Evolutionary conservation across 2,888 invertebrate genomes (phyloP), one percentile per base, ranked within the genome.

Genomic region (Catocala sponsa): DNA sequence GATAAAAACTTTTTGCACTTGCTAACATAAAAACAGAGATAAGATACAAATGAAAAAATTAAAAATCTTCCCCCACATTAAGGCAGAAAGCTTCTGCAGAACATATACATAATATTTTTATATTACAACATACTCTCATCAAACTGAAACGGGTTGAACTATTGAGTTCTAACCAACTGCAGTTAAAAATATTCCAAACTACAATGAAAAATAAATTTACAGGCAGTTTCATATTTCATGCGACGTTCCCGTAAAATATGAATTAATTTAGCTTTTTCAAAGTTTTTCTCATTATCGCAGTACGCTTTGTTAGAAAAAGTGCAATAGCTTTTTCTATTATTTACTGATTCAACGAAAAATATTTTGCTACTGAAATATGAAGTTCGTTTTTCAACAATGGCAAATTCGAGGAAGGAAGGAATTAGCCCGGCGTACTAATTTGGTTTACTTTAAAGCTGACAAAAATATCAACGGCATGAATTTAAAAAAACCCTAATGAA

Each of bases 151-250:
- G 13, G 5, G 12, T 13, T 12, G 12, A 44, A 12, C 6, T n/a
- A 44, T 44, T 44, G 6, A 54, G 33, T 10, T 6, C 46, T 44
- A 33, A 54, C 25, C 7, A 46, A 54, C 32, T 42, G 33, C 41
- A 49, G 49, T 49, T 47, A 47, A 43, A 54, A 56, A 43, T 56
- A 43, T 56, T 48, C 9, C 33, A n/a, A 56, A 33, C 42, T 43
- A 15, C 7, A 46, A n/a, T n/a, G n/a, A n/a, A n/a, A n/a, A n/a
- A n/a, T n/a, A n/a, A n/a, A n/a, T n/a, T n/a, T n/a, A n/a, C n/a
- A n/a, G 33, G 32, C 6, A 49, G 32, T 49, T 50, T 49, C 0
- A 43, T 15, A 43, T 50, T 35, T 44, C 43, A 56, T 43, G n/a
- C 33, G 12, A 41, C 10, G 6, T 33, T 25, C 15, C 7, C 44